phyloP scores from a whole-genome alignment of 2,888 invertebrate species.

The Synanthedon formicaeformis region DNA sequence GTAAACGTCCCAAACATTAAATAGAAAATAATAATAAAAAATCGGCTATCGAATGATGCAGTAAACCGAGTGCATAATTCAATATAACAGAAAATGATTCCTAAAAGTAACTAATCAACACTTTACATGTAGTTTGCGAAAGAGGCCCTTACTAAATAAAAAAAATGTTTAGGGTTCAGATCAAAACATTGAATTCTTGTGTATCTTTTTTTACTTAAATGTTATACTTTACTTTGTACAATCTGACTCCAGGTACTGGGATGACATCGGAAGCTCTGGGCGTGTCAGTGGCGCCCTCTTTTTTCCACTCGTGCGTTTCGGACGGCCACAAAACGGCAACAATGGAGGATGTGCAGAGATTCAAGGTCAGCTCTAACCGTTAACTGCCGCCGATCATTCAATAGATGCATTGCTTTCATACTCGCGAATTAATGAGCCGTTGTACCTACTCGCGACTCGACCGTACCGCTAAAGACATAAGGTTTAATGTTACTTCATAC shows the following conservation, averaged over 20 bases:
- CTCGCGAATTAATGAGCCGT: background rate
- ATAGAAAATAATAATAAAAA: no score
- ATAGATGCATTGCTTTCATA: background rate
- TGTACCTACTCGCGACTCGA: background rate
- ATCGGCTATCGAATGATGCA: no score
- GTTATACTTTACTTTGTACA: constrained; percentile 4
- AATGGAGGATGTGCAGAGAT: constrained; percentile 95
- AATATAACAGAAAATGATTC: no score
- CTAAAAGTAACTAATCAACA: no score
- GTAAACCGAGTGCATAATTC: no score
- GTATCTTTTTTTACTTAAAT: constrained; percentile 5
- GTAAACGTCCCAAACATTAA: no score
- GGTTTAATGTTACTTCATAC: no score
- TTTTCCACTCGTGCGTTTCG: constrained; percentile 95
- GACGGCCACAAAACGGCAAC: constrained; percentile 95
- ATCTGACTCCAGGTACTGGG: constrained; percentile 74
- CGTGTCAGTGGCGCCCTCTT: constrained; percentile 94
- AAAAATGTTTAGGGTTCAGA: constrained; percentile 1
- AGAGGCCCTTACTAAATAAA: no score
- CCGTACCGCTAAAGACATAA: no score
- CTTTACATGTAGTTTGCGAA: no score
- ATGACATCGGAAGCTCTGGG: constrained; percentile 97
- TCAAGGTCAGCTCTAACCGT: constrained; percentile 76
- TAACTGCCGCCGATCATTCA: background rate
- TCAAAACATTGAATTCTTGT: constrained; percentile 7